Evolutionary conservation across 2,797 vertebrate species (phyloP).

Genomic region (Lutjanus campechanus): DNA sequence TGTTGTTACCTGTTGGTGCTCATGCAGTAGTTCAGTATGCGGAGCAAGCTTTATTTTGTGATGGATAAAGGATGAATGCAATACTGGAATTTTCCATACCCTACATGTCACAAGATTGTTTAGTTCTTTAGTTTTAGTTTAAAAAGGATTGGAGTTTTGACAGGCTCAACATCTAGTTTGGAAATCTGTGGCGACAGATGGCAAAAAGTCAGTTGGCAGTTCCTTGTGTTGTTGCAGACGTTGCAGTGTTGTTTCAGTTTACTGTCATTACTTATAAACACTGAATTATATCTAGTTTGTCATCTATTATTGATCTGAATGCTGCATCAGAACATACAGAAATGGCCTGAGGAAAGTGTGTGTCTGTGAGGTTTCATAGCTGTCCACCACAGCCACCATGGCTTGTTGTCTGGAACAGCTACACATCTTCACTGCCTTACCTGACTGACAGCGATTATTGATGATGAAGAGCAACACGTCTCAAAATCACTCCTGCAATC

Average conservation of each 20-base stretch:
- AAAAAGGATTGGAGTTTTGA: constrained; percentile 26
- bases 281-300: constrained; percentile 6
- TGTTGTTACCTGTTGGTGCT: no score
- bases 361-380: neutral
- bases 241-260: constrained; percentile 20
- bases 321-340: constrained; percentile 13
- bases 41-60: no score
- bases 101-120: neutral
- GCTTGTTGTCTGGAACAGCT: constrained; percentile 29
- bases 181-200: constrained; percentile 6
- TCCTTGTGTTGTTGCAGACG: constrained; percentile 23
- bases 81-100: neutral
- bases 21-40: no score
- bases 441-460: neutral
- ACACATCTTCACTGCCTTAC: neutral
- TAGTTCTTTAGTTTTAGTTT: neutral
- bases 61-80: neutral
- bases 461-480: neutral
- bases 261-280: constrained; percentile 49
- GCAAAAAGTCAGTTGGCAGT: constrained; percentile 6
- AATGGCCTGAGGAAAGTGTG: neutral
- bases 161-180: constrained; percentile 8
- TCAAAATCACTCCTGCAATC: neutral
- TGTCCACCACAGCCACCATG: constrained; percentile 21
- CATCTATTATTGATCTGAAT: constrained; percentile 22